These are phyloP conservation scores for Isoperla grammatica DNA, from an alignment of 2,888 invertebrate species.

Conservation along the genomic window DNA sequence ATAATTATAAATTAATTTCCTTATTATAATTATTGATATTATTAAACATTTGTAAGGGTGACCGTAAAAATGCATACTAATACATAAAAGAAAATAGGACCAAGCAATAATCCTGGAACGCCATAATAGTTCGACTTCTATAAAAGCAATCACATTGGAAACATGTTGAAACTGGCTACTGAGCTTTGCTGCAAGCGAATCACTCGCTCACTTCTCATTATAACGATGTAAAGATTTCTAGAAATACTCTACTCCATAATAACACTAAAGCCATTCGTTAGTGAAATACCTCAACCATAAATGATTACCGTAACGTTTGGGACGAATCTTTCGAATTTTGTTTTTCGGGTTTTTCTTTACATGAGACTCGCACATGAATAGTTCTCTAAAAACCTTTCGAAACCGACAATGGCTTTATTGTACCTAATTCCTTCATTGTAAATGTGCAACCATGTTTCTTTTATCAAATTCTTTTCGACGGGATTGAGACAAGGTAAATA, in stretches of 20 bases:
- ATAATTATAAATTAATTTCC: too few relatives aligned
- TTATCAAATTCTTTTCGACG: neutral
- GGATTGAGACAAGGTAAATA: slow-evolving; percentile 6
- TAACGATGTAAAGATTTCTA: too few relatives aligned
- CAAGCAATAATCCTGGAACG: too few relatives aligned
- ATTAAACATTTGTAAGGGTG: too few relatives aligned
- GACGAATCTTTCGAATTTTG: slow-evolving; percentile 15
- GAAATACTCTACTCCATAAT: neutral
- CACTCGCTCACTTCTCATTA: too few relatives aligned
- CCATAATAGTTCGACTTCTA: too few relatives aligned
- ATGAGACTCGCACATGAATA: slow-evolving; percentile 10
- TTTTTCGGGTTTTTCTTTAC: slow-evolving; percentile 14
- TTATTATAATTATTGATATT: too few relatives aligned
- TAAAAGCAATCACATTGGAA: too few relatives aligned
- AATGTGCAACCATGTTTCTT: slow-evolving; percentile 17
- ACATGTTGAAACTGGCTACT: too few relatives aligned
- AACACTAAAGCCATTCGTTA: slow-evolving; percentile 1
- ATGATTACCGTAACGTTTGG: slow-evolving; percentile 5
- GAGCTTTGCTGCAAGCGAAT: too few relatives aligned
- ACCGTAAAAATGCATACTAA: too few relatives aligned
- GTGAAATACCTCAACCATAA: slow-evolving; percentile 13
- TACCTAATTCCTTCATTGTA: slow-evolving; percentile 17
- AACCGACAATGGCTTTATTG: slow-evolving; percentile 14
- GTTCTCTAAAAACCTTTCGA: slow-evolving; percentile 9
- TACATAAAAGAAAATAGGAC: too few relatives aligned